Base-by-base conservation (phyloP, 2,888 invertebrate genomes). In the Drosophila nigricruria region DNA sequence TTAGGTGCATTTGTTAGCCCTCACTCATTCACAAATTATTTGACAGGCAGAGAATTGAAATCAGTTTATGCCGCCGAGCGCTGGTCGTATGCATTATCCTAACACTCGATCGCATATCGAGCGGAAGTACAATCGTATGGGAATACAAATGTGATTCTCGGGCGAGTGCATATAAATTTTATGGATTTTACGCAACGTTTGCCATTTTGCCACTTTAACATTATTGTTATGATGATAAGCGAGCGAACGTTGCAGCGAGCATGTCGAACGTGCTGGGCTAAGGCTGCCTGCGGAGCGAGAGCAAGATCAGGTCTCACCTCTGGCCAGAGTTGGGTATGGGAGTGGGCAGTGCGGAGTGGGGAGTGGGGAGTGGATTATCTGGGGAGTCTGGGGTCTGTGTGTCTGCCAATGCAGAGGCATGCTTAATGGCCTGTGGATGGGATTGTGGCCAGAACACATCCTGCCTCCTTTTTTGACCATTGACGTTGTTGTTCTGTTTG, bases 151-250 rank as follows among this genome's bases (percentile, higher is more conserved):
- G 76, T 70, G 82, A 73, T 70, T 59, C 58, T 81, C 50, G n/a
- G 32, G 34, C 67, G 68, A 62, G 61, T 54, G 83, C 67, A 81
- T 79, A 88, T 89, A 90, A 90, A 88, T 90, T 91, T 84, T 84
- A 89, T 90, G 83, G 81, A 82, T 88, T 91, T 88, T 81, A 77
- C 80, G 73, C 71, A 83, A 89, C 82, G 89, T 91, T 90, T 89
- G 89, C 90, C 91, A 91, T 90, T 91, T 91, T 91, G 91, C 89
- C 91, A 91, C 91, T 90, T 91, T 88, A 90, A 90, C 91, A 90
- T 91, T 91, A 91, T 91, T 91, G 90, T 91, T 91, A 91, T 90
- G 90, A 90, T 91, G 90, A 91, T 90, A 90, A 90, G 90, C 87
- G 90, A 78, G 78, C 85, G 79, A 85, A 57, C 77, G 79, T 75